A percentile compares a stretch with the other conserved stretches of the same genome.
These are phyloP conservation scores for Strigamia crassipes DNA, from an alignment of 2,888 invertebrate species.

Conservation along the genomic window DNA sequence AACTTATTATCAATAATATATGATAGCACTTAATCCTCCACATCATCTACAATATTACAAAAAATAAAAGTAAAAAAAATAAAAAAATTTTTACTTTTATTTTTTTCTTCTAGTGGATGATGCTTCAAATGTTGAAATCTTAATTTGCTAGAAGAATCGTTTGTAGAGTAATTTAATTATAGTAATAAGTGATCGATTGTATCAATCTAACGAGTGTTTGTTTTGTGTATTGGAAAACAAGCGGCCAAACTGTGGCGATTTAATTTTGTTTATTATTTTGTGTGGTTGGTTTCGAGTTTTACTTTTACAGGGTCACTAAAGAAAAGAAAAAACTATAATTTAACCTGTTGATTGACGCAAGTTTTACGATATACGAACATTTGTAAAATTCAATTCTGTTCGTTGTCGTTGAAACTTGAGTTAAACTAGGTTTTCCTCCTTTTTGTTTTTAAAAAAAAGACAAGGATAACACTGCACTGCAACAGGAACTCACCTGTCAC, in stretches of 20 bases:
- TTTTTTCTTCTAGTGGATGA: not conserved
- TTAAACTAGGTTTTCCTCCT: constrained; percentile 19
- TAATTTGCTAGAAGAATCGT: no score
- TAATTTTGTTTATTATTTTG: not conserved
- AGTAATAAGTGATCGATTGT: not conserved
- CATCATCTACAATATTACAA: no score
- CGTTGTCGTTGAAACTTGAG: constrained; percentile 46
- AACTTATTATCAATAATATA: no score
- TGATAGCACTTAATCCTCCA: no score
- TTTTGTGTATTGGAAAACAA: not conserved
- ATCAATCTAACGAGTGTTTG: not conserved
- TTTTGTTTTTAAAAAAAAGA: not conserved
- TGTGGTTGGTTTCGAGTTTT: not conserved
- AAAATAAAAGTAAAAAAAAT: no score
- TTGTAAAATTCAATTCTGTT: not conserved
- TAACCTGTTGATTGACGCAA: not conserved
- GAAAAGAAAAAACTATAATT: not conserved
- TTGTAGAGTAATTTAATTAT: no score
- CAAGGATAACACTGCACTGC: not conserved
- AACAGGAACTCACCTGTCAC: not conserved
- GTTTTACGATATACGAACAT: constrained; percentile 45
- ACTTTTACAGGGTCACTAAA: not conserved
- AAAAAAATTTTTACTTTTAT: not conserved
- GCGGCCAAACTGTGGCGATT: not conserved
- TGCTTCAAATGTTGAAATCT: no score